These are phyloP conservation scores for Scelioninae gen. 1 DNA, from an alignment of 2,888 invertebrate species.

Conservation along the genomic window DNA sequence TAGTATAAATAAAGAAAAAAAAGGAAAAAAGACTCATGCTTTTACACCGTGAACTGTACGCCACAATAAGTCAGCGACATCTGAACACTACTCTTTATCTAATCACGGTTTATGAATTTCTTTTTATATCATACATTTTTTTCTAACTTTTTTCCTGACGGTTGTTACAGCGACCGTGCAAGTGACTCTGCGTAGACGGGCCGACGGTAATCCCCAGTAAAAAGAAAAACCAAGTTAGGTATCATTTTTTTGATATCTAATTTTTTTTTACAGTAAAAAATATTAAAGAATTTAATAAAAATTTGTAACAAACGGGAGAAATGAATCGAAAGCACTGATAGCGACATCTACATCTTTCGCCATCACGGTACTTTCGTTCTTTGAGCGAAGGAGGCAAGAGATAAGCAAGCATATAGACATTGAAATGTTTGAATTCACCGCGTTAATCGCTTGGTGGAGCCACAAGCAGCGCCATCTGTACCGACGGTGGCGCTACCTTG, in stretches of 20 bases:
- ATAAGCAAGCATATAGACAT: background rate
- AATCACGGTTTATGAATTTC: slow-evolving; percentile 74
- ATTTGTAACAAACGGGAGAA: too few relatives aligned
- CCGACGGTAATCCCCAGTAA: slow-evolving; percentile 84
- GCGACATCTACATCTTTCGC: slow-evolving; percentile 24
- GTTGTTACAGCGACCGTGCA: slow-evolving; percentile 95
- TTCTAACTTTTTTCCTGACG: slow-evolving; percentile 78
- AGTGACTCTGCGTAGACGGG: slow-evolving; percentile 95
- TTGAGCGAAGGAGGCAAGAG: too few relatives aligned
- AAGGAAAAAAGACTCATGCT: background rate
- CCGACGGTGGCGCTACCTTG: slow-evolving; percentile 27
- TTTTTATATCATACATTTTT: slow-evolving; percentile 23
- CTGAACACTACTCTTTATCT: too few relatives aligned
- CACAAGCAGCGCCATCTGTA: slow-evolving; percentile 20
- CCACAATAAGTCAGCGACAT: slow-evolving; percentile 72
- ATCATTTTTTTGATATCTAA: too few relatives aligned
- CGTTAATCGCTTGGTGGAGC: slow-evolving; percentile 12
- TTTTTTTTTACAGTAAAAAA: too few relatives aligned
- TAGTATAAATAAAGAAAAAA: too few relatives aligned
- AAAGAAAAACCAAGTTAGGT: slow-evolving; percentile 82
- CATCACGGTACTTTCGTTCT: slow-evolving; percentile 30
- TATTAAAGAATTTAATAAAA: too few relatives aligned
- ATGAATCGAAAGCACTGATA: too few relatives aligned
- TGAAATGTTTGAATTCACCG: background rate
- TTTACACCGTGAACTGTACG: slow-evolving; percentile 73